Conservation (phyloP, 2,113 vertebrate genomes). For the Fregetta grallaria region DNA sequence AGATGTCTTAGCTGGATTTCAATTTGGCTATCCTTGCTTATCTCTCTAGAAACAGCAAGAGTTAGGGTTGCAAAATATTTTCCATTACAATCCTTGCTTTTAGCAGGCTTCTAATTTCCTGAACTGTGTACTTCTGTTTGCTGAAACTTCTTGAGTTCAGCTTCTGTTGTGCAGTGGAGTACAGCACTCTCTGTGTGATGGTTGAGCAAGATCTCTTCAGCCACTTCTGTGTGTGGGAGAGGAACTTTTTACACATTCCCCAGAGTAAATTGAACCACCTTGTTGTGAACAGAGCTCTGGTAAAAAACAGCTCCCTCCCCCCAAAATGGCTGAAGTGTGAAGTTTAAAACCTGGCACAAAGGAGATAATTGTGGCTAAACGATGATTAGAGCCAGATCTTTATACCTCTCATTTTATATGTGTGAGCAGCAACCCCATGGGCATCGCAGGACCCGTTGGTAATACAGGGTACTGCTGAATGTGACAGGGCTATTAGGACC, state of each 20-base stretch:
- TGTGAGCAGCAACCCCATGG: background rate
- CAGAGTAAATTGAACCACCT: background rate
- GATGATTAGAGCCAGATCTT: background rate
- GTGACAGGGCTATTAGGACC: background rate
- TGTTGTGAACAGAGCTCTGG: background rate
- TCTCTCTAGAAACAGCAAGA: constrained; percentile 54
- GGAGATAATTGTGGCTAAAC: background rate
- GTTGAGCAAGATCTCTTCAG: constrained; percentile 4
- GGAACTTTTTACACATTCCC: background rate
- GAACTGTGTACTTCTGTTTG: background rate
- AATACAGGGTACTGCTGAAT: background rate
- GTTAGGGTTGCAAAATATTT: constrained; percentile 41
- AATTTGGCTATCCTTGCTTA: constrained; percentile 21
- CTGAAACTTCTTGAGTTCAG: background rate
- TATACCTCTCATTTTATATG: background rate
- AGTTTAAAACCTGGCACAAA: background rate
- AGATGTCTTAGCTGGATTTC: constrained; percentile 26
- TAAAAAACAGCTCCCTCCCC: background rate
- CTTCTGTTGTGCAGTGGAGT: background rate
- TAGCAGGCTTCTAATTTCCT: background rate
- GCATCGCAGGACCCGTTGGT: background rate
- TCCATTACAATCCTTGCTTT: constrained; percentile 39
- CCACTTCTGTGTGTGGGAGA: background rate
- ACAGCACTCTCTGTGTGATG: background rate
- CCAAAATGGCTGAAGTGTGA: background rate